Evolutionary conservation across 2,888 invertebrate species (phyloP), one percentile per base, ranked within the genome.

Genomic region (Muschampia plurimacula): DNA sequence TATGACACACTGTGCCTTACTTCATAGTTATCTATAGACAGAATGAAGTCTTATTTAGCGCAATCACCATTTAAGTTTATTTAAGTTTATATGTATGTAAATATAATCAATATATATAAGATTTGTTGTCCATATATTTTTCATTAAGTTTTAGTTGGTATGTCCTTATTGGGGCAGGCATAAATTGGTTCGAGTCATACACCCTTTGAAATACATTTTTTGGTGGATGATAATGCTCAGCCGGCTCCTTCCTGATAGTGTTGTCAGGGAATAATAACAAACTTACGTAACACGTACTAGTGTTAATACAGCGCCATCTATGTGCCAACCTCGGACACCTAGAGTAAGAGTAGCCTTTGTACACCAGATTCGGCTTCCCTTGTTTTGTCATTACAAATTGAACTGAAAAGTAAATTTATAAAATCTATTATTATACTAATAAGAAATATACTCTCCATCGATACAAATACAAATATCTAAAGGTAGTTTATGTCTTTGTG

Each of bases 271-370:
- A 22, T 22, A 55, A 22, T 9, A 55, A 22, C 2, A 55, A 22
- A 55, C 55, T 55, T 7, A 22, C 55, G 9, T 22, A 55, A 22
- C 55, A 55, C 9, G 22, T 9, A 7, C 22, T 55, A 22, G 55
- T 55, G 4, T 55, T 55, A 9, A 12, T 55, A 55, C 55, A 55
- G 55, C 55, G 55, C 55, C 55, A 55, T 55, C 55, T 55, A 13
- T 22, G 22, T 22, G 8, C 22, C 22, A 22, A 9, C 15, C 22
- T 22, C 55, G 55, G 55, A 55, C 15, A 55, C 9, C 9, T 22
- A 2, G 55, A 9, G 55, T 55, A 55, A 55, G 9, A 22, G 22
- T 55, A 55, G 9, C 55, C 55, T 22, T 55, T 55, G 9, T 55
- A 55, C 9, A 55, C 7, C 55, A 55, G 22, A 55, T 22, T 22